A percentile compares a stretch with the other conserved stretches of the same genome.
Conservation (phyloP, 2,113 vertebrate genomes). For the Fukomys damarensis region DNA sequence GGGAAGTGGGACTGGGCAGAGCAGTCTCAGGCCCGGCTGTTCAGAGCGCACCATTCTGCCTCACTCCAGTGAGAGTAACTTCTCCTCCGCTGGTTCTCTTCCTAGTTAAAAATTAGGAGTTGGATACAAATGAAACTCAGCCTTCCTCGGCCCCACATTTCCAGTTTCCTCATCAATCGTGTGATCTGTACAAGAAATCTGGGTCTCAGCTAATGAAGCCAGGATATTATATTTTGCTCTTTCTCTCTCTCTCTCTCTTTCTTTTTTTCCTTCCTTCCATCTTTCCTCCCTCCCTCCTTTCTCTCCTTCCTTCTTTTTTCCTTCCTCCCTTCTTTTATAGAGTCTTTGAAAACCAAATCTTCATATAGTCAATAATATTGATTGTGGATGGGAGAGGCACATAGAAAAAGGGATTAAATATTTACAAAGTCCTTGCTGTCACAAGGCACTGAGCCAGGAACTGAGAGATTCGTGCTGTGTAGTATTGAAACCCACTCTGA, state of each 20-base stretch:
- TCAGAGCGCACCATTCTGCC: not conserved
- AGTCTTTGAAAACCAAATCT: not conserved
- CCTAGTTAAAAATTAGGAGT: not conserved
- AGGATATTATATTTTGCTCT: not conserved
- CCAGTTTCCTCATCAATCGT: not conserved
- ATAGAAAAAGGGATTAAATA: not conserved
- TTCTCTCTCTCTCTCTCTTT: no score
- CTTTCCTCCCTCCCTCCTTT: not conserved
- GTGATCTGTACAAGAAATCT: conserved; percentile 21
- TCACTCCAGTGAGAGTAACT: not conserved
- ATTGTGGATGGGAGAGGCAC: not conserved
- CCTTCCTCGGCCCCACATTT: not conserved
- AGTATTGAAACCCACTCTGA: conserved; percentile 42
- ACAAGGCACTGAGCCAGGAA: not conserved
- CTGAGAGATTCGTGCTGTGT: not conserved
- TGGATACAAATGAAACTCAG: not conserved
- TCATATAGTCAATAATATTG: not conserved
- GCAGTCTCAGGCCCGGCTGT: not conserved
- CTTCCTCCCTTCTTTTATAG: not conserved
- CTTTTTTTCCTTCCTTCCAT: no score
- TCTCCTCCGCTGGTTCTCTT: not conserved
- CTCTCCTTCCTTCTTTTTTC: not conserved
- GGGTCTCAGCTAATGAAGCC: not conserved
- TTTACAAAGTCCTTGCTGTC: conserved; percentile 1
- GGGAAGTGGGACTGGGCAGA: accelerated